Conservation (phyloP, 2,113 vertebrate species). For the Vulpes vulpes region DNA sequence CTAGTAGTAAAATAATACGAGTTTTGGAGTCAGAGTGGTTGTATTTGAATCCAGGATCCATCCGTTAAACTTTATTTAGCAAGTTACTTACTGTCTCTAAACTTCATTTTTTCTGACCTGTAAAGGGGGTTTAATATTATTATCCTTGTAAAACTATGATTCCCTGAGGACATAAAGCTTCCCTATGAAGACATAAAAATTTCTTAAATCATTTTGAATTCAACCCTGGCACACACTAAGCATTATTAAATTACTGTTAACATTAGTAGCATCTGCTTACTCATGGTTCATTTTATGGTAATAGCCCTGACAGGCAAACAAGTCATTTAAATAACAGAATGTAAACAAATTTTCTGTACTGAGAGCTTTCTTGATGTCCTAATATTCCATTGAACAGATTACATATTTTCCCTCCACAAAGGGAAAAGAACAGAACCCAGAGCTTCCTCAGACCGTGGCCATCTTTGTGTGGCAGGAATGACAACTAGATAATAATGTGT, state of each 20-base stretch:
- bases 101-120: neutral
- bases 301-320: neutral
- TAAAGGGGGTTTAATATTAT: neutral
- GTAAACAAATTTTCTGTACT: neutral
- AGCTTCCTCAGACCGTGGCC: neutral
- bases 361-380: neutral
- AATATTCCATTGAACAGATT: neutral
- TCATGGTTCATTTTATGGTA: neutral
- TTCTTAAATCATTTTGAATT: neutral
- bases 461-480: neutral
- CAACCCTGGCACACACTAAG: neutral
- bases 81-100: slow-evolving; percentile 24
- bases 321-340: neutral
- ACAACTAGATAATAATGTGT: neutral
- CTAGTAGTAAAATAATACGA: neutral
- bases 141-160: neutral
- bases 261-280: neutral
- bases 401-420: neutral
- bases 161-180: neutral
- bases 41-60: neutral
- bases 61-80: neutral
- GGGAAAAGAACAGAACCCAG: neutral
- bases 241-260: neutral
- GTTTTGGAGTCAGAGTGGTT: neutral
- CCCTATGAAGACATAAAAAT: too few relatives aligned